phyloP scores from a whole-genome alignment of 1,140 invertebrate species.

The Apocrypta bakeri region DNA sequence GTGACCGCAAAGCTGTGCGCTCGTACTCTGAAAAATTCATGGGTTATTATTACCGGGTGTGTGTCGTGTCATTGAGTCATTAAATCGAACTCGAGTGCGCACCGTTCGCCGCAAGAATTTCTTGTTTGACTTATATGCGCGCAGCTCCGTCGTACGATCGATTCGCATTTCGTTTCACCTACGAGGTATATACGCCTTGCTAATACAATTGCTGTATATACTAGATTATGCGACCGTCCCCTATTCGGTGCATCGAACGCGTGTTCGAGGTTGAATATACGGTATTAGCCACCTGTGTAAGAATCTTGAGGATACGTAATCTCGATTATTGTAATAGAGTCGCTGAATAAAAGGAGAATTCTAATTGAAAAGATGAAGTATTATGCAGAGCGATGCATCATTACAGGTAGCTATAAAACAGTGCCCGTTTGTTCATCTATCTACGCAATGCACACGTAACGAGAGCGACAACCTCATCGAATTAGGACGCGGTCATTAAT shows the following conservation, averaged over 20 bases:
- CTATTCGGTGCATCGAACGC: not conserved
- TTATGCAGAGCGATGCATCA: too few relatives aligned
- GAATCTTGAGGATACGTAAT: not conserved
- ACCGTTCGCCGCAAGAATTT: not conserved
- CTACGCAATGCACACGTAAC: not conserved
- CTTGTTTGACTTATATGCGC: not conserved
- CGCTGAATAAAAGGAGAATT: too few relatives aligned
- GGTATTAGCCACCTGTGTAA: too few relatives aligned
- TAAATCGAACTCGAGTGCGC: not conserved
- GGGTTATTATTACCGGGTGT: slow-evolving; percentile 16
- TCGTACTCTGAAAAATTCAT: slow-evolving; percentile 16
- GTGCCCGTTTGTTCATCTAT: not conserved
- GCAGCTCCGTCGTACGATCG: not conserved
- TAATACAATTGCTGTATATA: too few relatives aligned
- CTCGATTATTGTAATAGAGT: too few relatives aligned
- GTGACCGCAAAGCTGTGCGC: not conserved
- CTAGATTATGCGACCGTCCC: too few relatives aligned
- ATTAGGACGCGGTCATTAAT: slow-evolving; percentile 52
- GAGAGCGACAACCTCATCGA: slow-evolving; percentile 36
- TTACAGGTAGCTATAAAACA: not conserved
- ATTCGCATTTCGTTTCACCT: not conserved
- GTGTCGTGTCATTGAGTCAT: slow-evolving; percentile 20
- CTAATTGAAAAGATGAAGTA: too few relatives aligned
- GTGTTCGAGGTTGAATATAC: too few relatives aligned
- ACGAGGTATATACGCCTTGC: not conserved